phyloP scores from a whole-genome alignment of 2,888 invertebrate species.

The Boloria selene region DNA sequence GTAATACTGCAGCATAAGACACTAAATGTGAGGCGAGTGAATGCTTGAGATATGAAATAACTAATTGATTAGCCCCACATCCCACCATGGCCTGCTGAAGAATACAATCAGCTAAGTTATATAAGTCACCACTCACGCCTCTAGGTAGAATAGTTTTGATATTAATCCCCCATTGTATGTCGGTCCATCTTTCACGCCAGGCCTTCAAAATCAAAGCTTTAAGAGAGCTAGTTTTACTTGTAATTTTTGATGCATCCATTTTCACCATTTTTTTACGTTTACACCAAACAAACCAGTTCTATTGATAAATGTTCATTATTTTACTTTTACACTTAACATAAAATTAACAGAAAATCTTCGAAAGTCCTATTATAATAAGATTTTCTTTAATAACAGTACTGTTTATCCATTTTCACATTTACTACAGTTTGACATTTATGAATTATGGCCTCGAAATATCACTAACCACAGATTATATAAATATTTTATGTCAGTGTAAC shows the following conservation, averaged over 20 bases:
- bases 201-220: constrained; percentile 91
- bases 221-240: constrained; percentile 91
- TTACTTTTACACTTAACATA: neutral
- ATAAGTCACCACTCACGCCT: constrained; percentile 96
- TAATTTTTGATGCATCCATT: constrained; percentile 90
- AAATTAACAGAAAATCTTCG: neutral
- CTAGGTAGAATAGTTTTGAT: constrained; percentile 95
- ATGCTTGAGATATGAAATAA: constrained; percentile 95
- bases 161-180: constrained; percentile 97
- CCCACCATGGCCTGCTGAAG: constrained; percentile 97
- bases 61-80: constrained; percentile 94
- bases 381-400: neutral
- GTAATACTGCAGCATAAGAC: constrained; percentile 94
- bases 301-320: constrained; percentile 1
- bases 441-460: neutral
- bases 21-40: constrained; percentile 95
- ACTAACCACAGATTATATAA: constrained; percentile 9
- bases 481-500: too few relatives aligned
- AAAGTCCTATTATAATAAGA: neutral
- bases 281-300: neutral
- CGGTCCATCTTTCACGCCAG: constrained; percentile 98
- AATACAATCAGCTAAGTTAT: constrained; percentile 95
- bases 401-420: constrained; percentile 7
- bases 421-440: constrained; percentile 4
- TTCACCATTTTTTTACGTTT: constrained; percentile 49